phyloP scores from a whole-genome alignment of 2,888 invertebrate genomes.

The Temnothorax rugatulus region DNA sequence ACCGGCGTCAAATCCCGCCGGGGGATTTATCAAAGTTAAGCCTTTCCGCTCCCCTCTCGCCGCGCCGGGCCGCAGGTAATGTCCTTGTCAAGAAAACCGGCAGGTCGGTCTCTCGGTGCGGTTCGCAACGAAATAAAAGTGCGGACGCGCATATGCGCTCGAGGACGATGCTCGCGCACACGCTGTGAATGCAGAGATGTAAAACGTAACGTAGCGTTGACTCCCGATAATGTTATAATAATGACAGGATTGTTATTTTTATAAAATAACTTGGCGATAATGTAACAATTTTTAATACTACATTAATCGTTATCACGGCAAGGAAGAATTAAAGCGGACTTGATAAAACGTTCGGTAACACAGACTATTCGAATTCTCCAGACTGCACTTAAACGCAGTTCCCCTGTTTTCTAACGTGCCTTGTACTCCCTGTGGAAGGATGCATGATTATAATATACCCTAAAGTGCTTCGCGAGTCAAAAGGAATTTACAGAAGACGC shows the following conservation, averaged over 20 bases:
- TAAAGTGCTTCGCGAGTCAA: constrained; percentile 35
- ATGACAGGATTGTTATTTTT: not conserved
- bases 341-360: not conserved
- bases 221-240: constrained; percentile 2
- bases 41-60: constrained; percentile 50
- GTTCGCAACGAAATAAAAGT: constrained; percentile 29
- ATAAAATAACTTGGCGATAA: not conserved
- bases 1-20: constrained; percentile 47
- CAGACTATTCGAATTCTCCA: not conserved
- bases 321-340: not conserved
- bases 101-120: constrained; percentile 42
- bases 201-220: constrained; percentile 1
- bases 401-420: not conserved
- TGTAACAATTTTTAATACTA: not conserved
- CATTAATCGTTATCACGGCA: not conserved
- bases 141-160: constrained; percentile 1
- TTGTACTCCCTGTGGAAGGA: not conserved
- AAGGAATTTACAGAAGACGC: constrained; percentile 35
- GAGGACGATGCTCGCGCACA: constrained; percentile 34
- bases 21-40: constrained; percentile 57
- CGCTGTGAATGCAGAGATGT: not conserved
- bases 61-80: constrained; percentile 25
- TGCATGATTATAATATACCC: constrained; percentile 13
- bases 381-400: not conserved
- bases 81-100: constrained; percentile 60